Evolutionary conservation across 2,888 invertebrate species (phyloP).

Genomic region (Anticlea derivata): DNA sequence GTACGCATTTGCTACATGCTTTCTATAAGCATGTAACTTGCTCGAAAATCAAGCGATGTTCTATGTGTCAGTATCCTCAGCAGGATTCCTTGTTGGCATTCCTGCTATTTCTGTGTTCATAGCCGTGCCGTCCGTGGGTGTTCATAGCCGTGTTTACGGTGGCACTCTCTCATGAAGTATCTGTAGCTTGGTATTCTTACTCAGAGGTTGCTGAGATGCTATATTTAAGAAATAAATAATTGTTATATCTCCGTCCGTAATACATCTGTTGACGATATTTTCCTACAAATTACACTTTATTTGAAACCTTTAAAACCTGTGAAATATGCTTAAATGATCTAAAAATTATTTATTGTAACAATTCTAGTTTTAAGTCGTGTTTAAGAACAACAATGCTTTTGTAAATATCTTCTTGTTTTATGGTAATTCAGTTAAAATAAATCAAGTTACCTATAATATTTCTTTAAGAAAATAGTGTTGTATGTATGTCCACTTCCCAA

Average conservation of each 20-base stretch:
- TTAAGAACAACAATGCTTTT: conserved; percentile 23
- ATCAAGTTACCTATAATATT: conserved; percentile 38
- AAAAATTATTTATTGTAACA: conserved; percentile 66
- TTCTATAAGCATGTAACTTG: too few relatives aligned
- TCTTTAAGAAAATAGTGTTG: conserved; percentile 28
- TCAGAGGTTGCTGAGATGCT: background rate
- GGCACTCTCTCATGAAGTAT: background rate
- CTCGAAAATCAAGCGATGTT: too few relatives aligned
- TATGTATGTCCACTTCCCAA: too few relatives aligned
- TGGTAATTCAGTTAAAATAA: conserved; percentile 27
- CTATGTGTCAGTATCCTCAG: too few relatives aligned
- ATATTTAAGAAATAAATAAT: too few relatives aligned
- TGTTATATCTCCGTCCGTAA: conserved; percentile 1
- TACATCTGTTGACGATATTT: background rate
- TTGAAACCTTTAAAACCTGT: conserved; percentile 21
- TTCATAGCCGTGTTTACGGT: background rate
- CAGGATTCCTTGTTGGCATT: too few relatives aligned
- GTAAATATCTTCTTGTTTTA: conserved; percentile 31
- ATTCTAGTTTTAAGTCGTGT: conserved; percentile 38
- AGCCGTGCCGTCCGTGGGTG: background rate
- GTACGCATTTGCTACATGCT: too few relatives aligned
- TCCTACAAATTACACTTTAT: background rate
- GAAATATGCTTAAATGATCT: conserved; percentile 52
- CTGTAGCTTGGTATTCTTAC: background rate
- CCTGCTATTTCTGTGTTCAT: too few relatives aligned